Evolutionary conservation across 2,888 invertebrate species (phyloP).

Genomic region (Protophormia terraenovae): DNA sequence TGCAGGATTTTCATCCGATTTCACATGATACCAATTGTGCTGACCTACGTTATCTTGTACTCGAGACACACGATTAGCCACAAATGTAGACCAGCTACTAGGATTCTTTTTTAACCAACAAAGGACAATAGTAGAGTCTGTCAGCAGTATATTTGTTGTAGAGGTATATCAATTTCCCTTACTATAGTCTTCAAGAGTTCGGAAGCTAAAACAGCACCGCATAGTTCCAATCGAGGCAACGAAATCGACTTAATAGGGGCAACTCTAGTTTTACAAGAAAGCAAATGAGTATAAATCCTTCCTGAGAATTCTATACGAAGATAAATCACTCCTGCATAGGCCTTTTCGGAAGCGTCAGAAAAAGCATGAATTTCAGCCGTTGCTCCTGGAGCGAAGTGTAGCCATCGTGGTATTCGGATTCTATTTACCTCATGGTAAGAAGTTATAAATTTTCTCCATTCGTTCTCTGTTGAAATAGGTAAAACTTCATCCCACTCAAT

Average conservation of each 20-base stretch:
- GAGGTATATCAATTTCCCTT: neutral
- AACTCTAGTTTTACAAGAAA: neutral
- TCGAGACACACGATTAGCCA: neutral
- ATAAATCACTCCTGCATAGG: neutral
- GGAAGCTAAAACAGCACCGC: neutral
- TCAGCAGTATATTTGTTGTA: neutral
- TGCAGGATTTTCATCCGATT: neutral
- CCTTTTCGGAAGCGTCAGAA: neutral
- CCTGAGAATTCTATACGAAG: neutral
- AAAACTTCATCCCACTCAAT: neutral
- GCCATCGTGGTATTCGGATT: neutral
- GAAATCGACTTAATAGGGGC: neutral
- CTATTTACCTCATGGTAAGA: neutral
- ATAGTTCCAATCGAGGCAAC: neutral
- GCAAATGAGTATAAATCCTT: neutral
- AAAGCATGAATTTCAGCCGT: neutral
- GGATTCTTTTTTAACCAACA: neutral
- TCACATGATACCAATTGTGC: neutral
- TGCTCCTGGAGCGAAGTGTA: neutral
- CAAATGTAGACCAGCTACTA: neutral
- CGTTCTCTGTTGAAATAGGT: neutral
- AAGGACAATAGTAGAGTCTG: neutral
- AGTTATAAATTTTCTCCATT: neutral
- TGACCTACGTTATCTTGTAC: neutral
- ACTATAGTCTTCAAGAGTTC: neutral